Percentiles rank a stretch among this genome's conserved stretches.
phyloP scores from a whole-genome alignment of 2,797 vertebrate species.

The Neoniphon sammara region DNA sequence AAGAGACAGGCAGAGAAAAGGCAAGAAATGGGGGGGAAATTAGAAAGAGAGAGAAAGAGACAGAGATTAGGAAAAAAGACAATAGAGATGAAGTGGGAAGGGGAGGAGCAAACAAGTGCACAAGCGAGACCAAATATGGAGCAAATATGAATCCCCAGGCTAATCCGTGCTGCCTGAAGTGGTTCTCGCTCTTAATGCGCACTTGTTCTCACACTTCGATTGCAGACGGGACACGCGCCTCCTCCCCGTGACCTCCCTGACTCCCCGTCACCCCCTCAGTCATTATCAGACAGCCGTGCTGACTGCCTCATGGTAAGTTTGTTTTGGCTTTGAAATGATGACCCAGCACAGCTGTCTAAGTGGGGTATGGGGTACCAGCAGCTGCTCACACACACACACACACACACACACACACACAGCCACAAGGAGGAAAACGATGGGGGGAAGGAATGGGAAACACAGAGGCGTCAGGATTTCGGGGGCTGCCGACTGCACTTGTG shows the following conservation, averaged over 20 bases:
- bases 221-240: slow-evolving; percentile 34
- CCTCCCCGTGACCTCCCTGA: slow-evolving; percentile 36
- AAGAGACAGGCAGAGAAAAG: slow-evolving; percentile 38
- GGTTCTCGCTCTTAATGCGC: slow-evolving; percentile 19
- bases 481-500: slow-evolving; percentile 73
- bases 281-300: slow-evolving; percentile 65
- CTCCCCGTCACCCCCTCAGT: slow-evolving; percentile 47
- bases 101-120: slow-evolving; percentile 48
- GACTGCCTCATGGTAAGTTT: slow-evolving; percentile 71
- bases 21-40: slow-evolving; percentile 57
- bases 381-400: slow-evolving; percentile 77
- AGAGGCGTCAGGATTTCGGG: slow-evolving; percentile 65
- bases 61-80: slow-evolving; percentile 63
- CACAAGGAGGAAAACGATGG: slow-evolving; percentile 58
- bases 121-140: slow-evolving; percentile 46
- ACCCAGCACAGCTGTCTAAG: slow-evolving; percentile 85
- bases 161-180: slow-evolving; percentile 14
- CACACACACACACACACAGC: no score
- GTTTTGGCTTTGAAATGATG: slow-evolving; percentile 80
- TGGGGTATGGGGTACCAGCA: slow-evolving; percentile 83
- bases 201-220: slow-evolving; percentile 15
- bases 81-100: slow-evolving; percentile 47
- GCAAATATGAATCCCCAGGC: slow-evolving; percentile 33
- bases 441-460: neutral
- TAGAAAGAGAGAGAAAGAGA: slow-evolving; percentile 55